Base-by-base conservation (phyloP, 2,113 vertebrate species). In the Leuciscus idus region DNA sequence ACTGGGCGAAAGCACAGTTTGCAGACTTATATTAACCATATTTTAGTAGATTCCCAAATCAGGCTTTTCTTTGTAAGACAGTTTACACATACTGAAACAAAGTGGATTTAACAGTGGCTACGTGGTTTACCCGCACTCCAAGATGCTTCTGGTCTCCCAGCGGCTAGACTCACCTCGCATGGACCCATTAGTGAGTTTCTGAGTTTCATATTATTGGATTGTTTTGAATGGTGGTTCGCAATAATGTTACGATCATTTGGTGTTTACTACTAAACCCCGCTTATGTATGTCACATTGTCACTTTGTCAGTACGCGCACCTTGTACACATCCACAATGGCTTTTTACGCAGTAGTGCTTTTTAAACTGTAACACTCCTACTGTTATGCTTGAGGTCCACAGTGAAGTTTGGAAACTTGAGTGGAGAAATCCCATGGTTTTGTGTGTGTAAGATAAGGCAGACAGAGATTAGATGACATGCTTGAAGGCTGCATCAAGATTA, bases 121-220 rank as follows among this genome's bases (percentile, higher is more conserved):
- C 92, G 92, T 81, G 92, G 93, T 91, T 87, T 92, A 90, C 92
- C 92, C 77, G 55, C 91, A 90, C 88, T 92, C 90, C 95, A 94
- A 94, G 95, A 95, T 93, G 95, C 95, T 94, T 90, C 94, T 96
- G 90, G 95, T 95, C 93, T 96, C 95, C 91, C 93, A 95, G 95
- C 93, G 95, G 94, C 91, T 95, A 93, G 93, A 94, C 93, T 93
- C 94, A 94, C 95, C 93, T 92, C 95, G 95, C 88, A 95, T 93
- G 93, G 95, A 97, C 93, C 95, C 95, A 61, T 93, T 90, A 88
- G 91, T 92, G 89, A 92, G 90, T 90, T 89, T 39, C 84, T 39
- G 68, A 84, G 83, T 79, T 90, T 91, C 30, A 78, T 82, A 89
- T 81, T 86, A 62, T 68, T 72, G 59, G 59, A 50, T 73, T 74